Evolutionary conservation across 2,888 invertebrate species (phyloP), one percentile per base, ranked within the genome.

Genomic region (Polyommatus iphigenia): DNA sequence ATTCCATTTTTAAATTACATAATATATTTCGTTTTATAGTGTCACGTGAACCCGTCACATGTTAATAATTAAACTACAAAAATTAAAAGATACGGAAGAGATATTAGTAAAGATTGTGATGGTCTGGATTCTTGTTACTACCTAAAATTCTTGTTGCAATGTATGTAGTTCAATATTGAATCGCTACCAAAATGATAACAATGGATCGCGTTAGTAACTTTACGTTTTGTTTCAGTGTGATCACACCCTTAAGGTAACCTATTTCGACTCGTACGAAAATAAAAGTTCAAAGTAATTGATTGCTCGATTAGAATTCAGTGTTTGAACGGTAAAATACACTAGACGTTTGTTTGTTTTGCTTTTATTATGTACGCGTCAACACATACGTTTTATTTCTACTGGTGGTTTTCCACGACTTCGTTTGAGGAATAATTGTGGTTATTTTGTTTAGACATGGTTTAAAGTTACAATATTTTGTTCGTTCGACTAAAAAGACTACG

Each of bases 291-390:
- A n/a, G 20, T 72, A 72, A 72, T 72, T 72, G 72, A 72, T 72
- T 41, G 72, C 41, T 72, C 72, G 72, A 72, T 41, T 72, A 72
- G 41, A 72, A 72, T 72, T 72, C 72, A 72, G 36, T 41, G 72
- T 72, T 72, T 72, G 72, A 72, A 72, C 72, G 72, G n/a, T 72
- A 72, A 72, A 72, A 32, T 36, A 72, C 72, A 72, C 72, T 41
- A n/a, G 62, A 62, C 13, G 20, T n/a, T 72, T 72, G 72, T 72
- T 72, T 72, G 20, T 72, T 36, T 41, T 72, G n/a, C 3, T 72
- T 72, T 18, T 20, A 72, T 72, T 72, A 72, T 36, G 36, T 36
- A 36, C 20, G 36, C 72, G 41, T 41, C 72, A 72, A 41, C 72
- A 41, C 72, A 41, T 41, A 72, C n/a, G 41, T 41, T 72, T 36